Evolutionary conservation across 2,113 vertebrate genomes (phyloP), one percentile per base, ranked within the genome.

Genomic region (Pholis gunnellus): DNA sequence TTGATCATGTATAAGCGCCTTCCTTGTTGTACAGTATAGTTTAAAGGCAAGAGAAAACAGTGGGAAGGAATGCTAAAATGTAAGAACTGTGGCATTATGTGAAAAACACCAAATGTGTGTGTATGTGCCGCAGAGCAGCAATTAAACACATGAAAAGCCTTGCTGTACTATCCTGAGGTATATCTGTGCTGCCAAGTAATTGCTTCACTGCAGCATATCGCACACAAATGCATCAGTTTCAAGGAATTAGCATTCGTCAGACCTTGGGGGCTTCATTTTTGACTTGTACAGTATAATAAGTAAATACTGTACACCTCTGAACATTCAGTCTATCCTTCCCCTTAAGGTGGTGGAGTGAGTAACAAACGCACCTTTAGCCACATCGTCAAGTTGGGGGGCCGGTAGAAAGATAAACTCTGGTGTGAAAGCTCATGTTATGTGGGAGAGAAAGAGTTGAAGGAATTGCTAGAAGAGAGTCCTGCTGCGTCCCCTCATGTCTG

Each of bases 11-110:
- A 61, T 15, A 36, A 27, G 9, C 15, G 31, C 27, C 27, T 63
- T 70, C 70, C 40, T n/a, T 73, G 48, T 46, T 80, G 29, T 40
- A 38, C 34, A 59, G 38, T 72, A 20, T 46, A 66, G 50, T 72
- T 72, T 14, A 42, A 44, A 60, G 52, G 15, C 38, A 75, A 29
- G 25, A 61, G 31, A 31, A 80, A 75, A 42, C 63, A 59, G 71
- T 48, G 29, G 70, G 50, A 48, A 46, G 42, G 40, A 9, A 50
- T 6, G 40, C 31, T 38, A 9, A 74, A 68, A 60, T 75, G 3
- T 14, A 60, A 22, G 60, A 22, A 48, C 5, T 38, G 63, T 73
- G 18, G 27, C 20, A 46, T n/a, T 56, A 68, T 10, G 31, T 6
- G 36, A 59, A 27, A 69, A 18, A 38, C 29, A 36, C 42, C 2